These are phyloP conservation scores for Saturnia pavonia DNA, from an alignment of 2,888 invertebrate species.

Conservation along the genomic window DNA sequence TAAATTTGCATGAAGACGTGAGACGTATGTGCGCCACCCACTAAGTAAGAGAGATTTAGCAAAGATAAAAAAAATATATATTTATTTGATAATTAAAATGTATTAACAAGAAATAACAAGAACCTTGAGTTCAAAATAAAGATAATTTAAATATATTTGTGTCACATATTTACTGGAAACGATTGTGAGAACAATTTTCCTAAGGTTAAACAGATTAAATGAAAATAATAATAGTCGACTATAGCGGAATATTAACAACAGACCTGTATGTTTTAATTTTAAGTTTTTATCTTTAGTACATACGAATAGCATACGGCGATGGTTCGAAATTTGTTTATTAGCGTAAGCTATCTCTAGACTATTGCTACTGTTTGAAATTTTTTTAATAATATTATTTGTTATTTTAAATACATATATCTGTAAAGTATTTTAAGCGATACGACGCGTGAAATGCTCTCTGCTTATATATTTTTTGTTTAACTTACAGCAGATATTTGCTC, in stretches of 20 bases:
- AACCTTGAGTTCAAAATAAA: background rate
- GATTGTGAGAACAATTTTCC: background rate
- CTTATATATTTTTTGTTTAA: background rate
- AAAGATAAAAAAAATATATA: background rate
- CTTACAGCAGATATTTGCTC: background rate
- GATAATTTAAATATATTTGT: background rate
- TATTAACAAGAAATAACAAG: background rate
- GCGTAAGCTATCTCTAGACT: background rate
- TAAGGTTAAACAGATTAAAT: background rate
- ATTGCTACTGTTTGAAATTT: background rate
- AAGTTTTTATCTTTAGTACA: background rate
- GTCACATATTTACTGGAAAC: background rate
- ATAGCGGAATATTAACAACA: background rate
- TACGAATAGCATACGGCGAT: no score
- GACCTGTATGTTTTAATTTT: background rate
- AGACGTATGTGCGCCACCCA: constrained; percentile 32
- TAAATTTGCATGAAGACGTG: constrained; percentile 63
- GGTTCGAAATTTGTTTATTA: background rate
- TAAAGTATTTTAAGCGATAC: background rate
- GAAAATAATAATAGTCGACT: background rate
- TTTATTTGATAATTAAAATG: background rate
- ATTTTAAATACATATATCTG: background rate
- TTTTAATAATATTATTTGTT: background rate
- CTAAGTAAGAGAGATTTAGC: background rate
- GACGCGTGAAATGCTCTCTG: background rate